Evolutionary conservation across 1,140 invertebrate genomes (phyloP).

Genomic region (Melitaea cinxia): DNA sequence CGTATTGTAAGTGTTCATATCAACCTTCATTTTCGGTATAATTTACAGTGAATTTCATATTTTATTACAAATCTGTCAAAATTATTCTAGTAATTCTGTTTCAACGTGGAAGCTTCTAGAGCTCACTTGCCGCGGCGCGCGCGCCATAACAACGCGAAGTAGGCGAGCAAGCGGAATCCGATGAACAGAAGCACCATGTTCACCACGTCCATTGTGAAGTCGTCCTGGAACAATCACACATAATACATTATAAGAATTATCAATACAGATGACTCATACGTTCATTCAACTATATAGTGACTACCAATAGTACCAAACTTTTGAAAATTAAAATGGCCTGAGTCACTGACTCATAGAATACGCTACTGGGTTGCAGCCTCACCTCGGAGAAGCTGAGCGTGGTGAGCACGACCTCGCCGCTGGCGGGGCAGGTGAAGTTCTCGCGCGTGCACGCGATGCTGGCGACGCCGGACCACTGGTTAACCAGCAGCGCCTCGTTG

Average conservation of each 20-base stretch:
- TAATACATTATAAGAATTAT: slow-evolving; percentile 15
- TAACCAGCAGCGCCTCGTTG: slow-evolving; percentile 95
- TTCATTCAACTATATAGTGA: too few species aligned
- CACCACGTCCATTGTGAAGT: slow-evolving; percentile 87
- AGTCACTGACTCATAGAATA: too few species aligned
- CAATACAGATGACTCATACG: too few species aligned
- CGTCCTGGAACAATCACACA: slow-evolving; percentile 79
- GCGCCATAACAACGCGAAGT: slow-evolving; percentile 86
- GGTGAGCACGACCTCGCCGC: slow-evolving; percentile 89
- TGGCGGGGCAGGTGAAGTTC: slow-evolving; percentile 88
- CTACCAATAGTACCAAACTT: too few species aligned
- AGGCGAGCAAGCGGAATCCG: slow-evolving; percentile 89
- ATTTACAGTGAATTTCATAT: too few species aligned
- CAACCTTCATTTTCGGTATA: too few species aligned
- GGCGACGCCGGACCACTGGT: slow-evolving; percentile 93
- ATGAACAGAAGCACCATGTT: slow-evolving; percentile 87
- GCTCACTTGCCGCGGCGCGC: slow-evolving; percentile 77
- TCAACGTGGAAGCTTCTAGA: not conserved
- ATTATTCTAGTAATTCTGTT: too few species aligned
- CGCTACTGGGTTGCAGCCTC: slow-evolving; percentile 33
- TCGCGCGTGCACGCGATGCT: slow-evolving; percentile 87
- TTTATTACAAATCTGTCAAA: too few species aligned
- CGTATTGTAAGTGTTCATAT: too few species aligned
- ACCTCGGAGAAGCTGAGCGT: slow-evolving; percentile 90
- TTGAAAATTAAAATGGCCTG: too few species aligned